Evolutionary conservation across 2,888 invertebrate species (phyloP).

Genomic region (Aricia artaxerxes): DNA sequence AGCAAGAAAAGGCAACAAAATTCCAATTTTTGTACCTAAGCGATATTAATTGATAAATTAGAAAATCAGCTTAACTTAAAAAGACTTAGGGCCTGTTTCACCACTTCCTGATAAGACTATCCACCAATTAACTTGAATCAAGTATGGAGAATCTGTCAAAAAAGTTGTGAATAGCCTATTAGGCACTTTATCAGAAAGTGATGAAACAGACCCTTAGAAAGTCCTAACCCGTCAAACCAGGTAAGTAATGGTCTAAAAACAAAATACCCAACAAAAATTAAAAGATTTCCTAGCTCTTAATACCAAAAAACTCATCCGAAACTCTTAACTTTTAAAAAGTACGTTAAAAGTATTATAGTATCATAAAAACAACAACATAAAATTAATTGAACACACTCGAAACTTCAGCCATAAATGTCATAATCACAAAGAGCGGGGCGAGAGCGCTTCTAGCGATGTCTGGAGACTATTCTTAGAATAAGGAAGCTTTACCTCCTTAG

Average conservation of each 20-base stretch:
- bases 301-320: background rate
- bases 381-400: background rate
- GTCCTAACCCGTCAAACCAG: too few relatives aligned
- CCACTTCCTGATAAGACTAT: too few relatives aligned
- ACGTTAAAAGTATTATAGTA: background rate
- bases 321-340: background rate
- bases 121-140: too few relatives aligned
- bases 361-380: constrained; percentile 9
- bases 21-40: too few relatives aligned
- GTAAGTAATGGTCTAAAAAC: background rate
- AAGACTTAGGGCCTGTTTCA: too few relatives aligned
- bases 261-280: background rate
- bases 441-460: background rate
- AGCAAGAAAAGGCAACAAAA: too few relatives aligned
- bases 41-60: too few relatives aligned
- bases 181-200: too few relatives aligned
- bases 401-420: background rate
- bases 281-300: background rate
- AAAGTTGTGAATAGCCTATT: too few relatives aligned
- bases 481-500: background rate
- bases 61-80: too few relatives aligned
- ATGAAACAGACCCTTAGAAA: too few relatives aligned
- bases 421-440: constrained; percentile 5
- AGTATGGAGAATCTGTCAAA: too few relatives aligned
- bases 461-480: background rate